Base-by-base conservation (phyloP, 2,888 invertebrate genomes). In the Acleris holmiana region DNA sequence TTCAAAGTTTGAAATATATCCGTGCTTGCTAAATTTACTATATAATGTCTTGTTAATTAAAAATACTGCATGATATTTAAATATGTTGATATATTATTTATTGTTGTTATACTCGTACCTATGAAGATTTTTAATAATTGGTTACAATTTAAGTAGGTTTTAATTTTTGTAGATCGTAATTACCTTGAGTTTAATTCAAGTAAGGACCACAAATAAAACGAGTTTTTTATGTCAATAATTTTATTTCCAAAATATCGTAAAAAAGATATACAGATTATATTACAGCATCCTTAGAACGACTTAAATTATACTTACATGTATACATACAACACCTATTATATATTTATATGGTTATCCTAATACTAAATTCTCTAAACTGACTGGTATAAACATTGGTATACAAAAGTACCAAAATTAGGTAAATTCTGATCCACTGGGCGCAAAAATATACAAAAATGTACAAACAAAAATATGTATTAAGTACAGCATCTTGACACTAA, bases 351-450 rank as follows among this genome's bases (percentile, higher is more conserved):
- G n/a, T n/a, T 13, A 13, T 35, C 35, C 13, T 63, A 68, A 68
- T 61, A 77, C 76, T 73, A 76, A 80, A 79, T 81, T 78, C 73
- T 76, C 80, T 82, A 80, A 82, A 79, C 74, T 88, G 89, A 89
- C 89, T 89, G 83, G 86, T 83, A 84, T 78, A 71, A 72, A 80
- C 75, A 79, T 81, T 82, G 79, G 79, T 77, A 78, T 77, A 69
- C 71, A 71, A 76, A 55, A 59, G 59, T 65, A 61, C 61, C 66
- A 62, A 61, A 50, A 66, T 63, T 61, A 55, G 54, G 55, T 15
- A 21, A 49, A 47, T 23, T 72, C 73, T 68, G 70, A 64, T 73
- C 84, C 85, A 88, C 85, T 79, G 78, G 69, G 76, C 84, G 80
- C 80, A 80, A 77, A 75, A 72, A 73, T 71, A 69, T 69, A 68